phyloP scores from a whole-genome alignment of 2,113 vertebrate species.

The Pardalotus punctatus region DNA sequence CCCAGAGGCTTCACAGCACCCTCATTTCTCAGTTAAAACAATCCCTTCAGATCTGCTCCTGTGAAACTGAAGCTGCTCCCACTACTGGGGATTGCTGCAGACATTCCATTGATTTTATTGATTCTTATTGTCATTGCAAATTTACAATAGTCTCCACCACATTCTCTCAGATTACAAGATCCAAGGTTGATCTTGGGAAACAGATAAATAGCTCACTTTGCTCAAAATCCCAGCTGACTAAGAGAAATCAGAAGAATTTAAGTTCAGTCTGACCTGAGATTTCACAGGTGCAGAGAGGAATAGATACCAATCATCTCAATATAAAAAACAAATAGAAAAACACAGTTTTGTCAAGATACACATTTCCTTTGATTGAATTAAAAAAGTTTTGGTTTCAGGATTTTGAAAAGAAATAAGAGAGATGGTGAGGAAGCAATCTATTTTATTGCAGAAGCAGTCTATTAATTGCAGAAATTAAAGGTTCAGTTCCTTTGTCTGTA shows the following conservation, averaged over 20 bases:
- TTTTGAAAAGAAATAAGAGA: neutral
- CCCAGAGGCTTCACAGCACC: neutral
- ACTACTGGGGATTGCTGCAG: neutral
- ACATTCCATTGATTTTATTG: neutral
- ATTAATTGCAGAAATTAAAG: neutral
- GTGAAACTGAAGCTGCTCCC: neutral
- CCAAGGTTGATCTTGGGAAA: accelerated
- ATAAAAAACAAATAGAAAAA: neutral
- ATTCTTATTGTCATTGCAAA: neutral
- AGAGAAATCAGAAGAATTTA: neutral
- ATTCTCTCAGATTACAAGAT: neutral
- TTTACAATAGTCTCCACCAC: neutral
- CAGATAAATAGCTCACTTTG: neutral
- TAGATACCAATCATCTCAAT: neutral
- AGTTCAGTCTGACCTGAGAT: neutral
- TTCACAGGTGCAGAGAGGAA: neutral
- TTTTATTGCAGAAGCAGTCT: neutral
- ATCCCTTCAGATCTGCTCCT: neutral
- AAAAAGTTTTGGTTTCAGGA: neutral
- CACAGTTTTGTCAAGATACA: neutral
- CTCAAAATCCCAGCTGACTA: neutral
- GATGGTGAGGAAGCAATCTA: neutral
- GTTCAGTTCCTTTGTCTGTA: neutral
- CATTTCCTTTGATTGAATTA: neutral
- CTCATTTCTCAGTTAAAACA: neutral